Base-by-base conservation (phyloP, 2,888 invertebrate species). In the Phyto melanocephala region DNA sequence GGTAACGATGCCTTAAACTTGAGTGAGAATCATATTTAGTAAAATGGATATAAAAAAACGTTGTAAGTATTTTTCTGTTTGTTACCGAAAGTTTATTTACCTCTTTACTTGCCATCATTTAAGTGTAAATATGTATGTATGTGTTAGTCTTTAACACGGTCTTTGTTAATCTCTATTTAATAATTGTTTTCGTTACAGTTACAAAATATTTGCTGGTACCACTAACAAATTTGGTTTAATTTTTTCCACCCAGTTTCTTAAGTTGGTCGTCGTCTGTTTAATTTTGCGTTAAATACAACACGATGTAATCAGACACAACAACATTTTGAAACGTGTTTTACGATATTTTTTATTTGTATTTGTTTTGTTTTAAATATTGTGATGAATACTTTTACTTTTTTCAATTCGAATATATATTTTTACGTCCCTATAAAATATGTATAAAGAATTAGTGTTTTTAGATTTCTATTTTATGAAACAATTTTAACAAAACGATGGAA, bases 21-120 rank as follows among this genome's bases (percentile, higher is more conserved):
- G n/a, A n/a, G n/a, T n/a, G n/a, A n/a, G n/a, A n/a, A n/a, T n/a
- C n/a, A n/a, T n/a, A n/a, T n/a, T n/a, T n/a, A n/a, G n/a, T n/a
- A n/a, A n/a, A n/a, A n/a, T n/a, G n/a, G n/a, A n/a, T n/a, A n/a
- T n/a, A n/a, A n/a, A n/a, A n/a, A n/a, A 28, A 28, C 28, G 3
- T 28, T 28, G 4, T 6, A 28, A 5, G 28, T 6, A 28, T 28
- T 3, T 28, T 28, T 28, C 6, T 28, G 28, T 28, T 6, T 28
- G 3, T 28, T 28, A 28, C 3, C 28, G 40, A 52, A 74, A 42
- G 63, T 74, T 74, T 65, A 65, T 74, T 74, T 63, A 63, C 54
- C 63, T 47, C 22, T 52, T 24, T 52, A 11, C 6, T 28, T 28
- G 4, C 28, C 28, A 6, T 28, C 28, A 28, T 28, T 3, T 28